Percentiles rank a stretch among this genome's conserved stretches.
Evolutionary conservation across 2,888 invertebrate species (phyloP).

Genomic region (Eledone cirrhosa): DNA sequence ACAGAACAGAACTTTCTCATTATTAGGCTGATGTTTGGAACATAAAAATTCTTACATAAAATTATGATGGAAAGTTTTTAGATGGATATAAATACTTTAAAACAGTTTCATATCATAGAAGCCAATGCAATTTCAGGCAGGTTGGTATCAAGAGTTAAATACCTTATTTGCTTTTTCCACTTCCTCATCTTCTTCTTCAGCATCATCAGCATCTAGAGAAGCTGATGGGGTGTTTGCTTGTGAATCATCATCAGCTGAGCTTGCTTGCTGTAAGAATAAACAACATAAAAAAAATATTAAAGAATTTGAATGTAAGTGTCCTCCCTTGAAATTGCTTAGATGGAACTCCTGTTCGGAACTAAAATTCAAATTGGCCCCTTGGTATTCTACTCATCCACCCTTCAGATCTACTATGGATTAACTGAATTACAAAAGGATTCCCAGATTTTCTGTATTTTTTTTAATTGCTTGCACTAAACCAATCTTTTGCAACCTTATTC

Average conservation of each 20-base stretch:
- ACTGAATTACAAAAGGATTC: not conserved
- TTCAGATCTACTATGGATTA: not conserved
- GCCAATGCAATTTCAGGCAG: no score
- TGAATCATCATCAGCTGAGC: slow-evolving; percentile 14
- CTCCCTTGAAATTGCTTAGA: not conserved
- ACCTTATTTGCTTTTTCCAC: slow-evolving; percentile 50
- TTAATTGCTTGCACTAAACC: not conserved
- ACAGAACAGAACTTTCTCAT: no score
- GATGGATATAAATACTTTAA: no score
- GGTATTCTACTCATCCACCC: not conserved
- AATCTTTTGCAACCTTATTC: not conserved
- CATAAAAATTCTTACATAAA: no score
- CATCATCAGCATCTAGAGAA: slow-evolving; percentile 34
- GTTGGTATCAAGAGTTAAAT: no score
- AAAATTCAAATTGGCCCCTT: not conserved
- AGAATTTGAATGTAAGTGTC: not conserved
- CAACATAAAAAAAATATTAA: not conserved
- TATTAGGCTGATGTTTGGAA: no score
- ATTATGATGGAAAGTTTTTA: no score
- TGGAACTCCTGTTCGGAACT: not conserved
- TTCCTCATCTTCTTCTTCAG: slow-evolving; percentile 54
- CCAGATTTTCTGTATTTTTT: not conserved
- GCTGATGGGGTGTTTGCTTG: slow-evolving; percentile 26
- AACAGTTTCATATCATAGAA: no score
- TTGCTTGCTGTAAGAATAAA: not conserved